These are phyloP conservation scores for Alouatta palliata DNA, from an alignment of 2,113 vertebrate genomes.

Conservation along the genomic window DNA sequence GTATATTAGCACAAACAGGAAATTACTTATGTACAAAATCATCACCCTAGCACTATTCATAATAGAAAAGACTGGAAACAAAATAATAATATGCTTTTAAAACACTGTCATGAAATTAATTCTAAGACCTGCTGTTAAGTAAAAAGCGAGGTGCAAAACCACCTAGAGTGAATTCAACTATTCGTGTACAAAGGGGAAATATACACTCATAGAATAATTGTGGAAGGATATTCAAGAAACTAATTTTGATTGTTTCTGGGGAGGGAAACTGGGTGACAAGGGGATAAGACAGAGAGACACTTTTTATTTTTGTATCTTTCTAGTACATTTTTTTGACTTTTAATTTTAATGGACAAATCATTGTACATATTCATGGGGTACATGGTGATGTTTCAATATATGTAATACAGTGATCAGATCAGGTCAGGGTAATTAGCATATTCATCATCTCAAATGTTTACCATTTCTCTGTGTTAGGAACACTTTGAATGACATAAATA, in stretches of 20 bases:
- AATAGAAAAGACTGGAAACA: slow-evolving; percentile 35
- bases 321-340: background rate
- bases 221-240: background rate
- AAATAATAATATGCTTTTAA: slow-evolving; percentile 20
- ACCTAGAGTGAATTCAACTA: background rate
- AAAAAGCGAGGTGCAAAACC: background rate
- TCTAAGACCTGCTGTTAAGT: background rate
- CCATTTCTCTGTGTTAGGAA: background rate
- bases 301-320: slow-evolving; percentile 14
- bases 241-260: background rate
- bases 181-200: slow-evolving; percentile 31
- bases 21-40: slow-evolving; percentile 26
- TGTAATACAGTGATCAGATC: background rate
- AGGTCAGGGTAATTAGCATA: background rate
- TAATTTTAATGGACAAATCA: background rate
- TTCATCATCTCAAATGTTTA: background rate
- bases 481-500: slow-evolving; percentile 21
- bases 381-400: background rate
- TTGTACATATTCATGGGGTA: background rate
- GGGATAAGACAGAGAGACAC: background rate
- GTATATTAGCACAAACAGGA: background rate
- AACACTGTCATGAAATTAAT: slow-evolving; percentile 35
- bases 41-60: background rate
- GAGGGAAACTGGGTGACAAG: background rate
- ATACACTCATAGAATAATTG: slow-evolving; percentile 6